A percentile compares a stretch with the other conserved stretches of the same genome.
Evolutionary conservation across 2,113 vertebrate species (phyloP).

Genomic region (Psammodynastes pulverulentus): DNA sequence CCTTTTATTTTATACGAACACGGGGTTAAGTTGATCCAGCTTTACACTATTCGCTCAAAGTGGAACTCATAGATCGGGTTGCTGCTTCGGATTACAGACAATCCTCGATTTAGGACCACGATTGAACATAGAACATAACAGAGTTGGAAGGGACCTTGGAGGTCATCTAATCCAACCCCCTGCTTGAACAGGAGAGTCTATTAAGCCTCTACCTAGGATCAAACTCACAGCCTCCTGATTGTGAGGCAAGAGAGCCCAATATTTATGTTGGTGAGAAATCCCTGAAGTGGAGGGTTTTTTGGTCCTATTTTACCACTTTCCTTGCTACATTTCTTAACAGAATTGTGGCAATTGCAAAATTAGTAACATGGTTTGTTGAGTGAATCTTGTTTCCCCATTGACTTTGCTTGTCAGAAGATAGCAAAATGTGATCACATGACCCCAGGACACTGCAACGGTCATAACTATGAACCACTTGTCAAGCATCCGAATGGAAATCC

Average conservation of each 20-base stretch:
- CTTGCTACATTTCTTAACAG: not conserved
- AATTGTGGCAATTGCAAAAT: not conserved
- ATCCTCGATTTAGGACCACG: too few relatives aligned
- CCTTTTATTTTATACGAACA: not conserved
- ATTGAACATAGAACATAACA: too few relatives aligned
- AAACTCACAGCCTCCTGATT: too few relatives aligned
- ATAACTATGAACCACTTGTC: not conserved
- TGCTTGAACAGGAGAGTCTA: too few relatives aligned
- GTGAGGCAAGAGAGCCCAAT: too few relatives aligned
- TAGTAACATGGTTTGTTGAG: not conserved
- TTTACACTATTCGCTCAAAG: not conserved
- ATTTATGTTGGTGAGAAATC: not conserved
- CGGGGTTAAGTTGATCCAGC: not conserved
- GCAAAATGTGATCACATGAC: not conserved
- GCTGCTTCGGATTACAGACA: not conserved
- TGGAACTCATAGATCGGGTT: not conserved
- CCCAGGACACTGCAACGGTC: not conserved
- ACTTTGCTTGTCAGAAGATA: not conserved
- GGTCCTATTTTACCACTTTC: not conserved
- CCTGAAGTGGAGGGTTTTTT: not conserved
- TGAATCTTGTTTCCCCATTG: not conserved
- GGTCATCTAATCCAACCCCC: too few relatives aligned
- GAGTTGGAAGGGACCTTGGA: too few relatives aligned
- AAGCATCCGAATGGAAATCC: not conserved
- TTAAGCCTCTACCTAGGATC: too few relatives aligned